Percentiles rank a stretch among this genome's conserved stretches.
Conservation (phyloP, 2,797 vertebrate species). For the Muscicapa comitata region DNA sequence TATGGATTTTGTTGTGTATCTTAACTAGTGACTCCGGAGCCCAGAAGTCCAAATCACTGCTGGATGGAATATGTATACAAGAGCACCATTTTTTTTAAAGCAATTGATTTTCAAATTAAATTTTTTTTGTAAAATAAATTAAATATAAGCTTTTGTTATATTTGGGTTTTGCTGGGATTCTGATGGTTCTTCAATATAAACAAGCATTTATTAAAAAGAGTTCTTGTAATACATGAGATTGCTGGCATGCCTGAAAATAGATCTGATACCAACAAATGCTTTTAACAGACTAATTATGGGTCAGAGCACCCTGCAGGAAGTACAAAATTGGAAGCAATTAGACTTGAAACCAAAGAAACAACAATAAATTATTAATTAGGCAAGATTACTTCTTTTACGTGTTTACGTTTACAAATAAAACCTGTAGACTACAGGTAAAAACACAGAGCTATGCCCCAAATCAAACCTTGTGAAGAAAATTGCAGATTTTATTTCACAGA, state of each 20-base stretch:
- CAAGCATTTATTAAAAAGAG: neutral
- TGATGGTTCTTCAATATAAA: neutral
- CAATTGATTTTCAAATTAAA: neutral
- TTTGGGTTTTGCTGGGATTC: neutral
- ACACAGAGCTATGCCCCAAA: neutral
- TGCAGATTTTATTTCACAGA: neutral
- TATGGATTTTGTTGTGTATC: neutral
- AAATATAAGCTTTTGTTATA: neutral
- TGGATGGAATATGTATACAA: neutral
- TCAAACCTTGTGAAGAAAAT: neutral
- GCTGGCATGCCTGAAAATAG: neutral
- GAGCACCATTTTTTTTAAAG: accelerated
- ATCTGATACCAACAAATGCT: neutral
- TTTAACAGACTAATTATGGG: neutral
- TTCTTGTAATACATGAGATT: neutral
- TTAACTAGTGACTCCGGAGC: neutral
- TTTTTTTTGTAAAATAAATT: neutral
- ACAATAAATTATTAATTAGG: conserved; percentile 10
- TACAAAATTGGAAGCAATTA: neutral
- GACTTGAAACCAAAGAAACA: neutral
- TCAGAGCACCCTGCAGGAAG: neutral
- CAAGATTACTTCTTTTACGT: neutral
- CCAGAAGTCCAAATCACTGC: neutral
- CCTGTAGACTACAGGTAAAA: neutral
- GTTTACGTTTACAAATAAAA: neutral